phyloP scores from a whole-genome alignment of 2,888 invertebrate species.

The Cephus spinipes region DNA sequence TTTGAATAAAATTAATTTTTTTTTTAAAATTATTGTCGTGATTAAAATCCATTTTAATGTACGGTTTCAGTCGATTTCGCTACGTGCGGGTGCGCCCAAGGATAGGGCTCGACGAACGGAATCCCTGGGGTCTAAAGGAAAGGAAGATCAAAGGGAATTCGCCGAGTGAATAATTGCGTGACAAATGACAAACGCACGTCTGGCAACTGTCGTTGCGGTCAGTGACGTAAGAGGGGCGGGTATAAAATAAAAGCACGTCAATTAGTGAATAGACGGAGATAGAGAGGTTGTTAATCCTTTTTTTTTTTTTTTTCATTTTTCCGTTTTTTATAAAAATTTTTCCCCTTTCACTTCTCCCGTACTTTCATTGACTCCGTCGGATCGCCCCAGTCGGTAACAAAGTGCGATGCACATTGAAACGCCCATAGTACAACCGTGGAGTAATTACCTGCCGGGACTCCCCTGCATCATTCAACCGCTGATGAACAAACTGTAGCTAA shows the following conservation, averaged over 20 bases:
- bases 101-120: background rate
- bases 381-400: background rate
- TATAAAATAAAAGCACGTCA: background rate
- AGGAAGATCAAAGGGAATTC: background rate
- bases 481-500: conserved; percentile 20
- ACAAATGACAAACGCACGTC: background rate
- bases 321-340: too few relatives aligned
- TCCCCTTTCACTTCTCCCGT: background rate
- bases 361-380: background rate
- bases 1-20: background rate
- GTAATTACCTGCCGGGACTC: conserved; percentile 20
- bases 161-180: background rate
- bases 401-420: background rate
- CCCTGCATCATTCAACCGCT: conserved; percentile 20
- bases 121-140: background rate
- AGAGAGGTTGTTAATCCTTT: too few relatives aligned
- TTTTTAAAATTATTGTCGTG: background rate
- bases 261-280: background rate
- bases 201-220: background rate
- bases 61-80: background rate
- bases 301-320: too few relatives aligned
- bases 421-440: background rate
- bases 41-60: background rate
- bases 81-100: background rate
- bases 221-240: background rate